A percentile compares a stretch with the other conserved stretches of the same genome.
These are phyloP conservation scores for Rhincodon typus DNA, from an alignment of 2,797 vertebrate genomes.

Conservation along the genomic window DNA sequence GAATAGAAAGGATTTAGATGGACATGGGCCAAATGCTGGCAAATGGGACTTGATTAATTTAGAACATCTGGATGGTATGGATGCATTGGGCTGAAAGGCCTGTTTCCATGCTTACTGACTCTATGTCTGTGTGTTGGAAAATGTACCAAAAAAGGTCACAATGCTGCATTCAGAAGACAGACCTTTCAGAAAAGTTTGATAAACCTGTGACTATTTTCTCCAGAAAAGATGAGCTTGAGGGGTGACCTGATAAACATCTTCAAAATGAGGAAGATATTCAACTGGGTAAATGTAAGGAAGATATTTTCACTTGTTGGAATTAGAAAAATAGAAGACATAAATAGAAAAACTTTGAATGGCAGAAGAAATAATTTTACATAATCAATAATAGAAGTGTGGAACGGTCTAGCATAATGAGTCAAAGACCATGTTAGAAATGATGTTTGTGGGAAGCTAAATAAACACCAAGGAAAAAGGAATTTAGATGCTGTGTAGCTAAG, in stretches of 20 bases:
- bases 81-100: too few species aligned
- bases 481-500: too few species aligned
- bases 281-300: too few species aligned
- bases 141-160: neutral
- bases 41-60: too few species aligned
- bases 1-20: too few species aligned
- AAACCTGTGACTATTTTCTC: neutral
- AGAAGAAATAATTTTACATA: too few species aligned
- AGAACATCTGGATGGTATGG: too few species aligned
- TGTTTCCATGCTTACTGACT: too few species aligned
- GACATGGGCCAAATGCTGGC: too few species aligned
- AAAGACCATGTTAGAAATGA: neutral
- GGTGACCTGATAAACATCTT: neutral
- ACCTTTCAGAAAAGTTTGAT: neutral
- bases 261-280: neutral
- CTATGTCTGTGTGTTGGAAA: neutral
- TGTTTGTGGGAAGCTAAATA: neutral
- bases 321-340: neutral
- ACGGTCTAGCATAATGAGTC: neutral
- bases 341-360: neutral
- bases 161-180: neutral
- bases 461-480: neutral
- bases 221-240: neutral
- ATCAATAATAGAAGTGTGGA: neutral
- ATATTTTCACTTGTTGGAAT: too few species aligned